Conservation (phyloP, 2,113 vertebrate genomes). For the Coturnix japonica region DNA sequence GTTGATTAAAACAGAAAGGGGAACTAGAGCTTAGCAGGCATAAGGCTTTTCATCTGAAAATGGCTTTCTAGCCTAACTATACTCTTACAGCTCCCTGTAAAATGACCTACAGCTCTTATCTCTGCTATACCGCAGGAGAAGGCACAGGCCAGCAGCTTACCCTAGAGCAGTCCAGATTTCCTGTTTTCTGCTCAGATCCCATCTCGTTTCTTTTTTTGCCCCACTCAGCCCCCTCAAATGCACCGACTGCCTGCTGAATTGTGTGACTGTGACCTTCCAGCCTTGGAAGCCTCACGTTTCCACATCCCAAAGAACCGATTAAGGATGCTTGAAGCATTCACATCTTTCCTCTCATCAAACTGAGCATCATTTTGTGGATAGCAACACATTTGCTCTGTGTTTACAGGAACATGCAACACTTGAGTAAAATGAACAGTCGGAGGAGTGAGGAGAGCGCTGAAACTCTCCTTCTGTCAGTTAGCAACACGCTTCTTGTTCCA, state of each 20-base stretch:
- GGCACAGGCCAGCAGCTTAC: background rate
- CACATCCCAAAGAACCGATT: background rate
- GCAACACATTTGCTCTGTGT: background rate
- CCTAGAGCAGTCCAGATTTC: background rate
- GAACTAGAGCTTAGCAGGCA: slow-evolving; percentile 4
- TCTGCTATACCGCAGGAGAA: background rate
- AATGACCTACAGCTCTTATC: background rate
- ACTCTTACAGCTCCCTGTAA: background rate
- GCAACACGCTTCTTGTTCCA: background rate
- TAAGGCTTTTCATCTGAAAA: background rate
- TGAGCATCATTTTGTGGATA: background rate
- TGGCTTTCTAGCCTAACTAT: background rate
- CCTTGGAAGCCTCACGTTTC: background rate
- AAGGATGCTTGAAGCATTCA: background rate
- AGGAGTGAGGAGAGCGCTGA: slow-evolving; percentile 20
- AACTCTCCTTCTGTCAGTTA: slow-evolving; percentile 33
- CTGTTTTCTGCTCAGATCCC: background rate
- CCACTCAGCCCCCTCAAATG: background rate
- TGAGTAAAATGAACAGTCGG: slow-evolving; percentile 13
- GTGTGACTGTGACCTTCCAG: background rate
- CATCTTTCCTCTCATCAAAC: background rate
- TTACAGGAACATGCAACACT: background rate
- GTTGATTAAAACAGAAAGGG: background rate
- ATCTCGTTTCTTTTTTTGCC: background rate
- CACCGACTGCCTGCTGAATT: background rate